Evolutionary conservation across 2,888 invertebrate genomes (phyloP).

Genomic region (Plagodis dolabraria): DNA sequence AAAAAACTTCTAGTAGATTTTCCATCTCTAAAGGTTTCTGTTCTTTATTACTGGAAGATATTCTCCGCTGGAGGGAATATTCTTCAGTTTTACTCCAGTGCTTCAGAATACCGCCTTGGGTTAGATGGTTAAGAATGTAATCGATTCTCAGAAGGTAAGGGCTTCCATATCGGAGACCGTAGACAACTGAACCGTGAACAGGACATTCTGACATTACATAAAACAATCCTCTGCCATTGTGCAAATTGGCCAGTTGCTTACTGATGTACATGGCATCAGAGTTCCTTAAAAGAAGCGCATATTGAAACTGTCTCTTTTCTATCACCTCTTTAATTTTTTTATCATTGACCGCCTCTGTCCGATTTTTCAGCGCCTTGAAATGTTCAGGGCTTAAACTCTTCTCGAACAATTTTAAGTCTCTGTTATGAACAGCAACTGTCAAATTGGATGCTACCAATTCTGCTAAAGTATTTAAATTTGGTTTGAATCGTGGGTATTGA

Average conservation of each 20-base stretch:
- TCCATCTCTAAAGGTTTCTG: constrained; percentile 64
- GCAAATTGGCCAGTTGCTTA: constrained; percentile 58
- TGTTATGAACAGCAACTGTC: constrained; percentile 67
- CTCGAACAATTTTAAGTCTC: constrained; percentile 62
- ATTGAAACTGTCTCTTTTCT: constrained; percentile 67
- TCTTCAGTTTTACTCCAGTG: constrained; percentile 69
- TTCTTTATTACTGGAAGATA: constrained; percentile 39
- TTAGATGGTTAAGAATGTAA: constrained; percentile 69
- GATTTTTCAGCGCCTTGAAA: constrained; percentile 53
- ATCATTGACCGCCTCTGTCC: constrained; percentile 68
- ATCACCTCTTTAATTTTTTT: constrained; percentile 63
- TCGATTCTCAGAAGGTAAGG: constrained; percentile 80
- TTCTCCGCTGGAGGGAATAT: constrained; percentile 46
- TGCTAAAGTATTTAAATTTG: constrained; percentile 57
- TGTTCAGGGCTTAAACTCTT: constrained; percentile 54
- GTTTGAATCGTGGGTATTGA: constrained; percentile 66
- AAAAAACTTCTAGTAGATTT: constrained; percentile 77
- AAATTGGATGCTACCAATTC: constrained; percentile 60
- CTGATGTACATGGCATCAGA: constrained; percentile 66
- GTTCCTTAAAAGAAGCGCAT: constrained; percentile 78
- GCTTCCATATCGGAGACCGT: constrained; percentile 84
- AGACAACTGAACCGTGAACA: constrained; percentile 83
- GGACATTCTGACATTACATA: constrained; percentile 81
- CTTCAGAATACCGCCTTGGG: constrained; percentile 80
- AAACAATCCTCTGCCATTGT: constrained; percentile 72